phyloP scores from a whole-genome alignment of 2,888 invertebrate genomes.

The Frankliniella fusca region DNA sequence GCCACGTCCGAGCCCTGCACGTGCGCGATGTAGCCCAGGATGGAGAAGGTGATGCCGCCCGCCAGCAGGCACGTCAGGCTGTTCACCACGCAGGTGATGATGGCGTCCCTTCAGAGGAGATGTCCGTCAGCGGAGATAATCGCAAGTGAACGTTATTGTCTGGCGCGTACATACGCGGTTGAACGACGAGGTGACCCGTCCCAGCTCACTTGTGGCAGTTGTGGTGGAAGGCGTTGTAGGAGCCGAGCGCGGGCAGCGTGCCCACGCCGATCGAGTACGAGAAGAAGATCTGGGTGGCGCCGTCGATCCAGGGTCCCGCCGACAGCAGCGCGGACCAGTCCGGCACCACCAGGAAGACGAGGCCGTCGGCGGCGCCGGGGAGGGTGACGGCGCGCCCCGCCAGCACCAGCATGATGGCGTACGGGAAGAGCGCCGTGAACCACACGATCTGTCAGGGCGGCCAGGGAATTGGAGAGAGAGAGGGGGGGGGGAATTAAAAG shows the following conservation, averaged over 20 bases:
- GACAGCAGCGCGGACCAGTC: slow-evolving; percentile 53
- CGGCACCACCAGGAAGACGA: slow-evolving; percentile 64
- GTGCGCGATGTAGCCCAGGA: slow-evolving; percentile 64
- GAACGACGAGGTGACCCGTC: background rate
- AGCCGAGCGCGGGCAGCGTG: slow-evolving; percentile 68
- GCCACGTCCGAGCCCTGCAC: slow-evolving; percentile 52
- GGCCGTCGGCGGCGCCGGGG: slow-evolving; percentile 61
- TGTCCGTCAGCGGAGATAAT: background rate
- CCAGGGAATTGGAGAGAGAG: too few species aligned
- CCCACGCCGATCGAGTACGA: slow-evolving; percentile 74
- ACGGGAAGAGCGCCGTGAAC: slow-evolving; percentile 73
- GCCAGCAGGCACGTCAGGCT: slow-evolving; percentile 68
- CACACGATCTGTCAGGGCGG: slow-evolving; percentile 57
- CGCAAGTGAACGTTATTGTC: background rate
- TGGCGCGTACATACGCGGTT: background rate
- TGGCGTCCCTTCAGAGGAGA: slow-evolving; percentile 57
- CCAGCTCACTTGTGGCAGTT: slow-evolving; percentile 63
- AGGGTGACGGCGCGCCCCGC: slow-evolving; percentile 63
- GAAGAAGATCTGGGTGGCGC: slow-evolving; percentile 73
- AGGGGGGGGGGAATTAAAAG: too few species aligned
- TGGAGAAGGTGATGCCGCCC: slow-evolving; percentile 71
- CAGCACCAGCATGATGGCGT: slow-evolving; percentile 63
- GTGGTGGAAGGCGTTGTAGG: slow-evolving; percentile 72
- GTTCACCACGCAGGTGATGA: slow-evolving; percentile 68
- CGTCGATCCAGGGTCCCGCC: slow-evolving; percentile 66